phyloP scores from a whole-genome alignment of 2,797 vertebrate genomes.

The Vipera latastei region DNA sequence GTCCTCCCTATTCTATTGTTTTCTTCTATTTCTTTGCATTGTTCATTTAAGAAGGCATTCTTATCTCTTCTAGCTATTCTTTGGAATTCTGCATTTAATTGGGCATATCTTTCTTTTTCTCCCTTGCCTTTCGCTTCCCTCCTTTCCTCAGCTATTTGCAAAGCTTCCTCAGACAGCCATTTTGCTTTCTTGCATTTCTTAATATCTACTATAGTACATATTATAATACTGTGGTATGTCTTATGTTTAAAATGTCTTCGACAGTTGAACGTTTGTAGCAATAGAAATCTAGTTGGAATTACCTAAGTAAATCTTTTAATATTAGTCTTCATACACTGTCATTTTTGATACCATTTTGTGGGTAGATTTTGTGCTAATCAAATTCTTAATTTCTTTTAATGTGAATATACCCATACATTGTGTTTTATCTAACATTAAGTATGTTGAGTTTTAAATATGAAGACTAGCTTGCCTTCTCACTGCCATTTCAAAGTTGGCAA shows the following conservation, averaged over 20 bases:
- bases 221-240: neutral
- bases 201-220: neutral
- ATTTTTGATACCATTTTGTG: neutral
- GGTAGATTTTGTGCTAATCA: neutral
- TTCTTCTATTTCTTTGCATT: too few relatives aligned
- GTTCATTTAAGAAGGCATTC: too few relatives aligned
- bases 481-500: neutral
- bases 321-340: neutral
- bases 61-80: too few relatives aligned
- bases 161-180: too few relatives aligned
- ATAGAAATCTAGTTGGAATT: neutral
- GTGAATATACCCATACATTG: neutral
- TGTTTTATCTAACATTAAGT: neutral
- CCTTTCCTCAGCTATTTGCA: too few relatives aligned
- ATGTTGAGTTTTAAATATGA: neutral
- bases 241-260: neutral
- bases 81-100: too few relatives aligned
- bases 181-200: too few relatives aligned
- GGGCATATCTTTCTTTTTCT: too few relatives aligned
- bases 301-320: neutral
- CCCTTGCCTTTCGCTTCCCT: too few relatives aligned
- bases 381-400: neutral
- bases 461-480: neutral
- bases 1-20: too few relatives aligned
- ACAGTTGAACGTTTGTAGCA: neutral